Conservation (phyloP, 2,888 invertebrate species). For the Sclerodermus sp. region DNA sequence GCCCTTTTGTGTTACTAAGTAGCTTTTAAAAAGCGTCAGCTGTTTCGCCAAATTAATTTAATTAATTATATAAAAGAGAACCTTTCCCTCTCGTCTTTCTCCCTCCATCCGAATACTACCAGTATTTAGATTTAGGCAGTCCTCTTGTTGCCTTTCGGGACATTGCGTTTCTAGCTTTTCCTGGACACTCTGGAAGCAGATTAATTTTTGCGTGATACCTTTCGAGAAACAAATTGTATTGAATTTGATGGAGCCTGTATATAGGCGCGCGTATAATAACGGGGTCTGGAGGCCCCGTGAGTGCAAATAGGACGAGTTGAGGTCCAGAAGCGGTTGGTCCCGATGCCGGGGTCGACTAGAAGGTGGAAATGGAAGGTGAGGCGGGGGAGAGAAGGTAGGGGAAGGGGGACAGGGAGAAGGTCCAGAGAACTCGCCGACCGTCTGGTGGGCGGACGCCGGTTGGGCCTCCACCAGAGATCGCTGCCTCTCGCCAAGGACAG, state of each 20-base stretch:
- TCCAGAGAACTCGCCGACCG: constrained; percentile 35
- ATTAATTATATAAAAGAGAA: no score
- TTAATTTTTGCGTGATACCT: no score
- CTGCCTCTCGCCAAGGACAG: constrained; percentile 54
- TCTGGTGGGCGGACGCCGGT: constrained; percentile 48
- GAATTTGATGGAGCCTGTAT: constrained; percentile 12
- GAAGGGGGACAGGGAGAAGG: constrained; percentile 8
- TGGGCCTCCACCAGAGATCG: constrained; percentile 37
- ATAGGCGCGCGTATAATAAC: constrained; percentile 15
- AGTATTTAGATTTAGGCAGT: no score
- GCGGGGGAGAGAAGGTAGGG: no score
- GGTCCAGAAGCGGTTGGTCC: background rate
- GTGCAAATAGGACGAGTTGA: background rate
- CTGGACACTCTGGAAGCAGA: no score
- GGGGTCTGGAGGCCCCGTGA: constrained; percentile 1
- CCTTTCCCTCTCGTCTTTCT: no score
- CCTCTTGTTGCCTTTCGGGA: no score
- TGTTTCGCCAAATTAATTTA: no score
- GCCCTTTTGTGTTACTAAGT: no score
- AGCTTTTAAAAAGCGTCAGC: no score
- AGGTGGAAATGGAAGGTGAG: constrained; percentile 4
- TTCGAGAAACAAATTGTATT: background rate
- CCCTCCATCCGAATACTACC: no score
- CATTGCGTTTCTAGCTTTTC: no score
- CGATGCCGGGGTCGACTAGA: constrained; percentile 4